Evolutionary conservation across 2,888 invertebrate species (phyloP).

Genomic region (Ochropacha duplaris): DNA sequence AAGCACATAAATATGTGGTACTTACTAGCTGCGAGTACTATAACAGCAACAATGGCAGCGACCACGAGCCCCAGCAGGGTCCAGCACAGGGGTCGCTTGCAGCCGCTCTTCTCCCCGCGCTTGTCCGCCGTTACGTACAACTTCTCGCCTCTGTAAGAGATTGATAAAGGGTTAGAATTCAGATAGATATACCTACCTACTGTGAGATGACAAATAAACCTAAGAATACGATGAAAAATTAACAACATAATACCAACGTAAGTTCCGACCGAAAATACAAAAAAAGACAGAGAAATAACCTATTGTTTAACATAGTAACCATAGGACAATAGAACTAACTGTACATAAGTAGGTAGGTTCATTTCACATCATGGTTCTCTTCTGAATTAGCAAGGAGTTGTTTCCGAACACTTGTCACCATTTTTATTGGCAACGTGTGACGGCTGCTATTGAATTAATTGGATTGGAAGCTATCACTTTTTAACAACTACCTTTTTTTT

Average conservation of each 20-base stretch:
- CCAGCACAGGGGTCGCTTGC: slow-evolving; percentile 88
- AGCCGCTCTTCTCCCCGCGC: slow-evolving; percentile 86
- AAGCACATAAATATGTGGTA: slow-evolving; percentile 22
- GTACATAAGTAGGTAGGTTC: slow-evolving; percentile 25
- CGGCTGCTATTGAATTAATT: background rate
- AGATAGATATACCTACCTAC: too few species aligned
- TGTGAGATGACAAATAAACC: too few species aligned
- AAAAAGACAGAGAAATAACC: background rate
- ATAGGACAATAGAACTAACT: background rate
- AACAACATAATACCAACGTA: too few species aligned
- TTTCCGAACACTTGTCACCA: background rate
- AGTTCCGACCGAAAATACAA: background rate
- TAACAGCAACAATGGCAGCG: slow-evolving; percentile 86
- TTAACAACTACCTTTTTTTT: background rate
- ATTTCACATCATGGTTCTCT: slow-evolving; percentile 25
- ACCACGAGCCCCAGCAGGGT: slow-evolving; percentile 85
- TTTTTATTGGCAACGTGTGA: background rate
- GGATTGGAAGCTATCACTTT: background rate
- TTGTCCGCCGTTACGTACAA: slow-evolving; percentile 92
- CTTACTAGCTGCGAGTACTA: slow-evolving; percentile 90
- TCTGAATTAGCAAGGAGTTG: slow-evolving; percentile 3
- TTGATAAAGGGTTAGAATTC: background rate
- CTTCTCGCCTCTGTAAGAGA: slow-evolving; percentile 89
- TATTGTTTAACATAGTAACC: background rate
- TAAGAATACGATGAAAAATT: too few species aligned